A percentile compares a stretch with the other conserved stretches of the same genome.
Evolutionary conservation across 2,113 vertebrate genomes (phyloP).

Genomic region (Natator depressus): DNA sequence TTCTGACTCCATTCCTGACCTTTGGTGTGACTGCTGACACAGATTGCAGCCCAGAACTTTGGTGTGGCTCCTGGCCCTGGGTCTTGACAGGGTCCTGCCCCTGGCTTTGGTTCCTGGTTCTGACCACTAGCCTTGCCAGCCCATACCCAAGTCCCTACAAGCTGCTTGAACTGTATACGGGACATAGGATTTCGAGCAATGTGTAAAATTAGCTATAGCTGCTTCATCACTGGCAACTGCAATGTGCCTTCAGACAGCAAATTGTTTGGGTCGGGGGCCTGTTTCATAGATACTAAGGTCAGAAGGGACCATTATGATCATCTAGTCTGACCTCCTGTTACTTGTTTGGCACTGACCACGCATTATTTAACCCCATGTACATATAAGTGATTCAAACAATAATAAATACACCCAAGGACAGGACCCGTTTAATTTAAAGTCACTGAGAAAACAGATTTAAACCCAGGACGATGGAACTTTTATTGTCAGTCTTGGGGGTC

Average conservation of each 20-base stretch:
- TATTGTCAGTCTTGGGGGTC: constrained; percentile 13
- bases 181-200: background rate
- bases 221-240: background rate
- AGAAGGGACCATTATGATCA: no score
- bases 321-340: no score
- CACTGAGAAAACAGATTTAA: constrained; percentile 55
- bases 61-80: background rate
- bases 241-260: background rate
- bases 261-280: background rate
- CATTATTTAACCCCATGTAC: background rate
- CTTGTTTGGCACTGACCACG: background rate
- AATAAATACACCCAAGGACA: background rate
- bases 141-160: background rate
- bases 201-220: background rate
- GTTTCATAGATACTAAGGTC: no score
- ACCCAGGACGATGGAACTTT: background rate
- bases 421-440: constrained; percentile 42
- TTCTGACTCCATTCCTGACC: background rate
- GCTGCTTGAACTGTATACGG: background rate
- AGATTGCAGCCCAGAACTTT: background rate
- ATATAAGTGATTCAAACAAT: background rate
- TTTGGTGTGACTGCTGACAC: background rate
- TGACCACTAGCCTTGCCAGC: background rate
- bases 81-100: background rate
- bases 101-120: background rate